A percentile compares a stretch with the other conserved stretches of the same genome.
phyloP scores from a whole-genome alignment of 2,113 vertebrate species.

The Todiramphus chloris region DNA sequence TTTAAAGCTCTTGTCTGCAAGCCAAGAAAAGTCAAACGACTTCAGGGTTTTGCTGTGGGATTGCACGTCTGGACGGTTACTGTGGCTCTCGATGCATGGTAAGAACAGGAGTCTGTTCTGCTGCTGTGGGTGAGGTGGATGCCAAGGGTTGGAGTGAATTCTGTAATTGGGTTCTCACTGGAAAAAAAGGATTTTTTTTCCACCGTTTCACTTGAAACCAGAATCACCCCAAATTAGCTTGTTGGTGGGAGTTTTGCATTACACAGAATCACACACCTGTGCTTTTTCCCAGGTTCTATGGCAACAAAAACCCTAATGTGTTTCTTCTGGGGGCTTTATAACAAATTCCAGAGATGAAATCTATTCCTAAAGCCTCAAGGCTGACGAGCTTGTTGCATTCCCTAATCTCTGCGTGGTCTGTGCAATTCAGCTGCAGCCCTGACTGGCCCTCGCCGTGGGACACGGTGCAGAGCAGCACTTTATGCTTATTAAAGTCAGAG shows the following conservation, averaged over 20 bases:
- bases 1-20: not conserved
- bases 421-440: accelerated
- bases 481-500: not conserved
- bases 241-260: not conserved
- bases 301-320: not conserved
- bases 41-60: not conserved
- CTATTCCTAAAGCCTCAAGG: not conserved
- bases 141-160: not conserved
- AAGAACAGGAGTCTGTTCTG: not conserved
- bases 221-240: not conserved
- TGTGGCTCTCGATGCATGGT: accelerated
- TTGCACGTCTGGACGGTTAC: not conserved
- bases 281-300: not conserved
- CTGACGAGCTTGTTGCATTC: accelerated
- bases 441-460: accelerated
- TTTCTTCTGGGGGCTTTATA: not conserved
- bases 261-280: not conserved
- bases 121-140: not conserved
- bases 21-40: not conserved
- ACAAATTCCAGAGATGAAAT: accelerated
- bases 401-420: accelerated
- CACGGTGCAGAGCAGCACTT: accelerated
- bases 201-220: not conserved
- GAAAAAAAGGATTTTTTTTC: not conserved
- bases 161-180: accelerated